Conservation (phyloP, 2,797 vertebrate species). For the Salmo trutta region DNA sequence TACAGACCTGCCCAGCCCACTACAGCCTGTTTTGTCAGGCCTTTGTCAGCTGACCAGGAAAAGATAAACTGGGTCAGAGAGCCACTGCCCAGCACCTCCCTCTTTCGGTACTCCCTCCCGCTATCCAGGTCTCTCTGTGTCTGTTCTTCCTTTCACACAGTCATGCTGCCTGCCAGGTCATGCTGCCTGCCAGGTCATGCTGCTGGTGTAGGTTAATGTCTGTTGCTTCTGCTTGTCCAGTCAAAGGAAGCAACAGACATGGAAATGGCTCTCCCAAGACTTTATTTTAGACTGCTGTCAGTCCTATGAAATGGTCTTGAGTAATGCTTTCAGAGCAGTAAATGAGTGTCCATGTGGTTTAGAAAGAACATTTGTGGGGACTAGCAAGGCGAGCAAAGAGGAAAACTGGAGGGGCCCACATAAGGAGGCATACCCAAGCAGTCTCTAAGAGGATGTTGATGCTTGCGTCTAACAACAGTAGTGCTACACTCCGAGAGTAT, state of each 20-base stretch:
- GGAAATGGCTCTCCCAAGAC: not conserved
- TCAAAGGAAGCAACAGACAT: not conserved
- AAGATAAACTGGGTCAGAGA: slow-evolving; percentile 68
- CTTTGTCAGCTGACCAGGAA: slow-evolving; percentile 66
- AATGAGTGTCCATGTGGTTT: not conserved
- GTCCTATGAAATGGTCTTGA: not conserved
- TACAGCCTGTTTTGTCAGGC: slow-evolving; percentile 41
- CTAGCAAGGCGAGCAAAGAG: not conserved
- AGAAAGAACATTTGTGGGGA: too few species aligned
- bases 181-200: slow-evolving; percentile 6
- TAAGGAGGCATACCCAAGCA: not conserved
- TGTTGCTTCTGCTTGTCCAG: slow-evolving; percentile 18
- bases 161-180: not conserved
- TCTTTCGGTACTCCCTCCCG: not conserved
- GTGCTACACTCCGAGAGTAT: not conserved
- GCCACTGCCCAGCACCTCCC: slow-evolving; percentile 33
- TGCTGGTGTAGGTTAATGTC: slow-evolving; percentile 19
- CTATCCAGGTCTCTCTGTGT: slow-evolving; percentile 22
- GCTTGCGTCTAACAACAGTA: not conserved
- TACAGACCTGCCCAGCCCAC: slow-evolving; percentile 7
- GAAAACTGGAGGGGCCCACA: not conserved
- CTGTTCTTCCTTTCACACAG: not conserved
- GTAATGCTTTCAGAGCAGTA: not conserved
- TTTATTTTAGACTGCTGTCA: not conserved
- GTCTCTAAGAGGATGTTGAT: not conserved